phyloP scores from a whole-genome alignment of 2,113 vertebrate species.

The Symphodus melops region DNA sequence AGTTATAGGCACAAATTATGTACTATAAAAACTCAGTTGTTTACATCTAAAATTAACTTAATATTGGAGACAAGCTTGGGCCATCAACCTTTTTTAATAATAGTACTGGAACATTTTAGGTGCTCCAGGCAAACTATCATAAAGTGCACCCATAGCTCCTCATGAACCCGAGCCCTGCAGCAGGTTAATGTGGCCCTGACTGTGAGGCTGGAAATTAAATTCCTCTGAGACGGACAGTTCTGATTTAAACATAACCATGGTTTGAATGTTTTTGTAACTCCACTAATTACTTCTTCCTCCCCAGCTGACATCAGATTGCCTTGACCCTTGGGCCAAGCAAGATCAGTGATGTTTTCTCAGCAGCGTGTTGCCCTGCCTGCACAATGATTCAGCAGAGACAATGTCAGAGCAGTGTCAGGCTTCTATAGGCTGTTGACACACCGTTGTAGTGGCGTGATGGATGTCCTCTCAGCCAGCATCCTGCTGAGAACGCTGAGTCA shows the following conservation, averaged over 20 bases:
- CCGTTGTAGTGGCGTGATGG: conserved; percentile 46
- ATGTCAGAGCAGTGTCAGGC: conserved; percentile 30
- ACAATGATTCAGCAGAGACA: conserved; percentile 26
- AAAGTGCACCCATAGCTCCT: not conserved
- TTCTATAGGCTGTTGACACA: conserved; percentile 33
- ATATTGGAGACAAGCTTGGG: too few species aligned
- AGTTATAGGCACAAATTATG: too few species aligned
- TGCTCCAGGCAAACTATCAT: not conserved
- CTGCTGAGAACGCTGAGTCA: conserved; percentile 69
- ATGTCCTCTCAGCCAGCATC: conserved; percentile 52
- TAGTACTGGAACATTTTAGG: not conserved
- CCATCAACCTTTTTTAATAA: too few species aligned
- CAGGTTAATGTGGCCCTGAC: not conserved
- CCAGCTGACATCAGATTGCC: not conserved
- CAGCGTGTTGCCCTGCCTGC: conserved; percentile 20
- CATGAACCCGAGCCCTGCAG: not conserved
- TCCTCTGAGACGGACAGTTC: not conserved
- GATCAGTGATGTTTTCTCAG: conserved; percentile 38
- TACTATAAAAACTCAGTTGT: too few species aligned
- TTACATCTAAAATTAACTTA: too few species aligned
- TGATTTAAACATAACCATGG: conserved; percentile 1
- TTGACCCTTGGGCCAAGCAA: conserved; percentile 23
- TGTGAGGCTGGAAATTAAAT: not conserved
- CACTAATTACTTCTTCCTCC: conserved; percentile 26
- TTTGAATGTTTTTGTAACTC: conserved; percentile 15